These are phyloP conservation scores for Tetragnatha montana DNA, from an alignment of 2,888 invertebrate genomes.

Conservation along the genomic window DNA sequence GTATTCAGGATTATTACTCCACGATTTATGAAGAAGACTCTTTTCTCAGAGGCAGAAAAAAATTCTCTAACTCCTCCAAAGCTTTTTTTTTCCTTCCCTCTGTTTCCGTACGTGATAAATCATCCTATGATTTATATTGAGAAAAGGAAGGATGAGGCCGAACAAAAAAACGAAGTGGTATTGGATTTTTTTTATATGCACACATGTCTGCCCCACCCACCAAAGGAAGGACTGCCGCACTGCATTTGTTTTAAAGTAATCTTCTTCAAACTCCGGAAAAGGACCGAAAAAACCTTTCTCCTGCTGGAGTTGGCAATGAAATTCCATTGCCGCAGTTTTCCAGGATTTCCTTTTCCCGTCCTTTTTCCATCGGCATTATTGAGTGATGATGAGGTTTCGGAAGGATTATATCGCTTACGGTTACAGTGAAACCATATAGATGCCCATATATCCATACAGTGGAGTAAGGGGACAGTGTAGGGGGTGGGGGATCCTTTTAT, in stretches of 20 bases:
- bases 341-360: slow-evolving; percentile 36
- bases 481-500: slow-evolving; percentile 38
- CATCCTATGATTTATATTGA: slow-evolving; percentile 62
- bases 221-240: slow-evolving; percentile 18
- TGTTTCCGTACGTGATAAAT: slow-evolving; percentile 63
- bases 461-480: slow-evolving; percentile 13
- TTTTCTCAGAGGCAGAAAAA: slow-evolving; percentile 28
- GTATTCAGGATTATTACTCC: slow-evolving; percentile 47
- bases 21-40: slow-evolving; percentile 60
- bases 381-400: slow-evolving; percentile 50
- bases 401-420: slow-evolving; percentile 47
- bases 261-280: slow-evolving; percentile 20
- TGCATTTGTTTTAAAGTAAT: slow-evolving; percentile 65
- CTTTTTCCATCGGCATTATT: slow-evolving; percentile 47
- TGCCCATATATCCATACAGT: slow-evolving; percentile 26
- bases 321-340: slow-evolving; percentile 54
- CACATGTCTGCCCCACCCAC: slow-evolving; percentile 18
- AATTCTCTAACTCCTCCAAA: slow-evolving; percentile 43
- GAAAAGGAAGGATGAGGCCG: slow-evolving; percentile 5
- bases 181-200: slow-evolving; percentile 51
- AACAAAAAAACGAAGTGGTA: slow-evolving; percentile 36
- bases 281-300: slow-evolving; percentile 2
- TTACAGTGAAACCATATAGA: slow-evolving; percentile 38
- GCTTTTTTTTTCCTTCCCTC: slow-evolving; percentile 34
- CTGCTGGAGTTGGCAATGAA: slow-evolving; percentile 33